Evolutionary conservation across 92 coral and sea anemone species (phyloP).

Genomic region (Phenganax marumi): DNA sequence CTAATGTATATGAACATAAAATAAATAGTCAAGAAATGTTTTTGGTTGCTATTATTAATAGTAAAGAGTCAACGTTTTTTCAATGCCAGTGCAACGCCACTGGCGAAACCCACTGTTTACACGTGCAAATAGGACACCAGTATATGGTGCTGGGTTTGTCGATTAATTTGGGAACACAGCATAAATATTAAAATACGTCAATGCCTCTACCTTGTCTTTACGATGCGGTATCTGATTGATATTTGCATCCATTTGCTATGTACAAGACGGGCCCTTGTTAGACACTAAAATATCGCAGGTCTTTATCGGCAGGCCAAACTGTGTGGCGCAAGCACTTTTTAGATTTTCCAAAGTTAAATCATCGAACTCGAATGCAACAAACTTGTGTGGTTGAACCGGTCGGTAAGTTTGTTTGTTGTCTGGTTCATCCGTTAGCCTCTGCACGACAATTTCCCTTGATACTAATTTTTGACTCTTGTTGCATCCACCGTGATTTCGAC

Average conservation of each 20-base stretch:
- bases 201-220: too few relatives aligned
- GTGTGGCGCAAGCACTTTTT: constrained; percentile 57
- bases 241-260: too few relatives aligned
- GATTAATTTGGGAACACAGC: too few relatives aligned
- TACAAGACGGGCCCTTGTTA: constrained; percentile 52
- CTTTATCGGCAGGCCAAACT: constrained; percentile 49
- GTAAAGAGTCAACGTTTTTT: not conserved
- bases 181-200: not conserved
- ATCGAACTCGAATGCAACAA: constrained; percentile 51
- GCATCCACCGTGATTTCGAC: not conserved
- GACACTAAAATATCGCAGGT: constrained; percentile 61
- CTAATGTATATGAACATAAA: constrained; percentile 25
- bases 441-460: constrained; percentile 36
- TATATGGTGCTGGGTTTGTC: not conserved
- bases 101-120: not conserved
- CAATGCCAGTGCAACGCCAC: too few relatives aligned
- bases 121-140: not conserved
- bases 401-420: constrained; percentile 60
- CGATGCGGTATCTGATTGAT: constrained; percentile 37
- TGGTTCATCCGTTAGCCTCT: constrained; percentile 55
- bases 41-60: too few relatives aligned
- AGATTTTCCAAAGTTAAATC: constrained; percentile 56
- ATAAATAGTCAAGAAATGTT: too few relatives aligned
- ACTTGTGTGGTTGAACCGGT: constrained; percentile 59
- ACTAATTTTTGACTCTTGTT: not conserved